Conservation (phyloP, 2,888 invertebrate species). For the Hecatera dysodea region DNA sequence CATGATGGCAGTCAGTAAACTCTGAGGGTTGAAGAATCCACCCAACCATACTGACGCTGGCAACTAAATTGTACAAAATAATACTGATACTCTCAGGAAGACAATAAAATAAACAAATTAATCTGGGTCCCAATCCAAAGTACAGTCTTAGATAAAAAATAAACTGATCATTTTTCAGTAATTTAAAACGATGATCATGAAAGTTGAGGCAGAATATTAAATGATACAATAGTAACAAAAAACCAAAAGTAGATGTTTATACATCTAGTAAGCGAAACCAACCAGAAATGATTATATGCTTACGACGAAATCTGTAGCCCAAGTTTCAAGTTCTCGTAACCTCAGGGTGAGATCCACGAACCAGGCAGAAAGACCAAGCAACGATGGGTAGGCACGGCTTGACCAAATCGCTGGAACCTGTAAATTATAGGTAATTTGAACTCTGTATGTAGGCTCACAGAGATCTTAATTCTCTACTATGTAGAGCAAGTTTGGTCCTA, state of each 20-base stretch:
- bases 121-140: no score
- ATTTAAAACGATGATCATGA: no score
- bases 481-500: background rate
- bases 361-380: slow-evolving; percentile 97
- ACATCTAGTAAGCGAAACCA: background rate
- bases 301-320: slow-evolving; percentile 98
- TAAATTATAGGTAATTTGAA: slow-evolving; percentile 5
- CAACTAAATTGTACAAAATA: slow-evolving; percentile 89
- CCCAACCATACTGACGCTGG: slow-evolving; percentile 98
- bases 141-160: no score
- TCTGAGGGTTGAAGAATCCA: slow-evolving; percentile 99
- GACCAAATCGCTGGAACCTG: slow-evolving; percentile 97
- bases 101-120: background rate
- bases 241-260: no score
- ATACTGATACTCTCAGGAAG: background rate
- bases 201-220: no score
- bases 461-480: background rate
- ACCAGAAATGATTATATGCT: slow-evolving; percentile 66
- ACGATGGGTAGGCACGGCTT: slow-evolving; percentile 97
- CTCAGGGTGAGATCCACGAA: slow-evolving; percentile 97
- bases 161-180: no score
- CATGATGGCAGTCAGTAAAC: slow-evolving; percentile 99
- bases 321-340: slow-evolving; percentile 97
- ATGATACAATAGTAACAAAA: no score
- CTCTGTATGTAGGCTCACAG: no score